Percentiles rank a stretch among this genome's conserved stretches.
Evolutionary conservation across 1,140 invertebrate species (phyloP).

Genomic region (Drosophila setifemur): DNA sequence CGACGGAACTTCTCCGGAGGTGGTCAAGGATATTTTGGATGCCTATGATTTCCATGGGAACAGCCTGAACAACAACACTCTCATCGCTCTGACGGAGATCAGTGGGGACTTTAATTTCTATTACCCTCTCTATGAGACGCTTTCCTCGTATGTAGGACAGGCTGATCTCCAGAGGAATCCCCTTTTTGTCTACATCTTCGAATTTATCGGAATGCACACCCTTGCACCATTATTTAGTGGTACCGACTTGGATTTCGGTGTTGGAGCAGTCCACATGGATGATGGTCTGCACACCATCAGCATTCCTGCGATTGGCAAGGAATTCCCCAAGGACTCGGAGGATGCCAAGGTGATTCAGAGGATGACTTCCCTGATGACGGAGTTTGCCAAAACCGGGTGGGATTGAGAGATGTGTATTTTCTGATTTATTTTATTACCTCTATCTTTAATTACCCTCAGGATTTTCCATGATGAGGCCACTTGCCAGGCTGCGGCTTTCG

Average conservation of each 20-base stretch:
- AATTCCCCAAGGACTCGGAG: constrained; percentile 31
- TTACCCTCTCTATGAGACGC: constrained; percentile 40
- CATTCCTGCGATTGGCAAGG: constrained; percentile 7
- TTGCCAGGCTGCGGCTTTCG: constrained; percentile 31
- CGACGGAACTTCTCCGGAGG: neutral
- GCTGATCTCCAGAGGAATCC: constrained; percentile 38
- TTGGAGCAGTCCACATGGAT: constrained; percentile 61
- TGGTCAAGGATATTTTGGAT: constrained; percentile 21
- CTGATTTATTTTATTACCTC: too few relatives aligned
- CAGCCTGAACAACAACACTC: constrained; percentile 37
- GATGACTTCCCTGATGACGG: constrained; percentile 19
- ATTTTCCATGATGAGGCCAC: neutral
- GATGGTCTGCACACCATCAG: constrained; percentile 56
- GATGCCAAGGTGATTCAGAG: constrained; percentile 32
- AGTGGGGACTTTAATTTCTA: constrained; percentile 52
- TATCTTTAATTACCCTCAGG: neutral
- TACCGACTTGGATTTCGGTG: neutral
- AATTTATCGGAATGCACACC: constrained; percentile 10
- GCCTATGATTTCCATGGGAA: constrained; percentile 7
- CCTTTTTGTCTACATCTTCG: constrained; percentile 48
- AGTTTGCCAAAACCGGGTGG: constrained; percentile 58
- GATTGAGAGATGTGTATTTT: too few relatives aligned
- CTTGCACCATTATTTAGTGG: neutral
- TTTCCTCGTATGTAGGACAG: constrained; percentile 43
- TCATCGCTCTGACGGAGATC: constrained; percentile 20